Conservation (phyloP, 2,797 vertebrate species). For the Chrosomus eos region DNA sequence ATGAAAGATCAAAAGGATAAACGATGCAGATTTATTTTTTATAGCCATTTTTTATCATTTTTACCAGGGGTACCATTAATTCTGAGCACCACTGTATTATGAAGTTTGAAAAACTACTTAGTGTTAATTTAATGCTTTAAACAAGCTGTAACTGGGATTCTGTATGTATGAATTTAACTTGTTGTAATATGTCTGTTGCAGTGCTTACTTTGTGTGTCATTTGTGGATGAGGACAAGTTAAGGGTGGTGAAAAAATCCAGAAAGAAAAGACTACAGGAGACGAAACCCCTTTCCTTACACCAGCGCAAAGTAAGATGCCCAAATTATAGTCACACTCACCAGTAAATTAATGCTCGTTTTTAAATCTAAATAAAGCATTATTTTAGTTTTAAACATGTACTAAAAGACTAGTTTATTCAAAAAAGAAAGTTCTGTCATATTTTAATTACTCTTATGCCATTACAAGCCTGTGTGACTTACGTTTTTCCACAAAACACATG, state of each 20-base stretch:
- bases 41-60: no score
- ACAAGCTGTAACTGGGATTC: neutral
- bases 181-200: constrained; percentile 54
- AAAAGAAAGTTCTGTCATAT: neutral
- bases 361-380: neutral
- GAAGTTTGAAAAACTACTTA: no score
- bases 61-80: no score
- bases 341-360: neutral
- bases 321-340: neutral
- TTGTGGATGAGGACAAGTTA: constrained; percentile 79
- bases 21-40: no score
- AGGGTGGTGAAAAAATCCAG: constrained; percentile 73
- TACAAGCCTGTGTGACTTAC: neutral
- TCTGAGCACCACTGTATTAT: no score
- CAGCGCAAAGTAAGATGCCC: constrained; percentile 69
- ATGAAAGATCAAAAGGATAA: no score
- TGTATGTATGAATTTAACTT: neutral
- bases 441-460: neutral
- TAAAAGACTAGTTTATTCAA: neutral
- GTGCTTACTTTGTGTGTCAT: constrained; percentile 82
- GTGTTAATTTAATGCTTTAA: neutral
- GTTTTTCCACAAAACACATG: neutral
- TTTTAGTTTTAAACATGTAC: neutral
- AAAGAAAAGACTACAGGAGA: constrained; percentile 78
- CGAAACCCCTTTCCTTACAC: constrained; percentile 67